A percentile compares a stretch with the other conserved stretches of the same genome.
Evolutionary conservation across 2,113 vertebrate species (phyloP).

Genomic region (Tringa solitaria): DNA sequence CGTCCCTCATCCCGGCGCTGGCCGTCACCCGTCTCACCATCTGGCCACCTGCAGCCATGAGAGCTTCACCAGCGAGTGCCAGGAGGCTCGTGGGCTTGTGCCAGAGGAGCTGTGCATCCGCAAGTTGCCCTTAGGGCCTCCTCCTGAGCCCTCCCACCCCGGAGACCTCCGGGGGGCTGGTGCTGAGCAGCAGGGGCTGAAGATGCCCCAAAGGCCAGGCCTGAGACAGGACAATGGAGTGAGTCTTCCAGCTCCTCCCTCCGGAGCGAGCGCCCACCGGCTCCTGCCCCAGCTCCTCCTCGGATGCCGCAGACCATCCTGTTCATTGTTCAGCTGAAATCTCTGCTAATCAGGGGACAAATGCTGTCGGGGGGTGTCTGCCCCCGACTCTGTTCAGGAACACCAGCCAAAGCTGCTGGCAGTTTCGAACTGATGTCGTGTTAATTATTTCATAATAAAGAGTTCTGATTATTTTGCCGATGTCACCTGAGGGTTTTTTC

Average conservation of each 20-base stretch:
- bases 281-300: background rate
- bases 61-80: background rate
- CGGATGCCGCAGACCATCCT: background rate
- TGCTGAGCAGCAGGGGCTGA: background rate
- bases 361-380: background rate
- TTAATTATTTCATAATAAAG: constrained; percentile 29
- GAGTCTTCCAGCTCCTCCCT: background rate
- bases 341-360: background rate
- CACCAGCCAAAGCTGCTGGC: background rate
- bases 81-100: fast-evolving
- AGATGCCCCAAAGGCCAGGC: background rate
- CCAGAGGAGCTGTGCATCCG: fast-evolving
- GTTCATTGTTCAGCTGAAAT: background rate
- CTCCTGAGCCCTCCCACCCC: fast-evolving
- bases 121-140: background rate
- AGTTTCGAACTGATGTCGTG: background rate
- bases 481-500: background rate
- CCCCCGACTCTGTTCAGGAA: background rate
- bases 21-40: background rate
- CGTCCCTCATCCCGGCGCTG: background rate
- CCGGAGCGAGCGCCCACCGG: background rate
- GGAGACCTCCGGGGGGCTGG: background rate
- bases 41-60: fast-evolving
- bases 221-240: background rate
- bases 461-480: background rate